Base-by-base conservation (phyloP, 2,113 vertebrate species). In the Esox niger region DNA sequence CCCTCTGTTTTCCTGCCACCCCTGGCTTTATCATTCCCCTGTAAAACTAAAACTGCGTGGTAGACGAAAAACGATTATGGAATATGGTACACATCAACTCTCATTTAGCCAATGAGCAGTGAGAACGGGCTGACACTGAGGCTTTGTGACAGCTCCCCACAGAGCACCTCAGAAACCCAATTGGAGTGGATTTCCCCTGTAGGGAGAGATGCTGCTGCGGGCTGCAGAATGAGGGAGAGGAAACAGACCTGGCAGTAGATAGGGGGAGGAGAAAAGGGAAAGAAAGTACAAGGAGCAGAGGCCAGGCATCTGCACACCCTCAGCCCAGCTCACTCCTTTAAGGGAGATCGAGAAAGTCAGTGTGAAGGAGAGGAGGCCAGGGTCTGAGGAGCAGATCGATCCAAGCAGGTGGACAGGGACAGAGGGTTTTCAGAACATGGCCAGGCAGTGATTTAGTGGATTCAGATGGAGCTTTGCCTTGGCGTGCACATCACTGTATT, bases 311-410 rank as follows among this genome's bases (percentile, higher is more conserved):
- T n/a, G n/a, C n/a, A n/a, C n/a, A n/a, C n/a, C n/a, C n/a, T n/a
- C n/a, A n/a, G n/a, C n/a, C n/a, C n/a, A n/a, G n/a, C n/a, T n/a
- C n/a, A n/a, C n/a, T n/a, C n/a, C n/a, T n/a, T n/a, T n/a, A 31
- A 2, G 31, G 0, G 58, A 11, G 32, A 3, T 30, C 23, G 59
- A 0, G 59, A 21, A 20, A 33, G 52, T 38, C 64, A 25, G 69
- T 46, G 59, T 20, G 43, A 32, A 52, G 69, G 54, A 46, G 17
- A 27, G 4, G 81, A 74, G 70, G 74, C 49, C 20, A 2, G 8
- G 26, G 55, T 57, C 10, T 11, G 55, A 57, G 9, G 21, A 27
- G 6, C 2, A 6, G n/a, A 57, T 23, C n/a, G 7, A 26, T 8
- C 26, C 55, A 26, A 57, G 55, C 55, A 57, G 55, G 55, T 57